Percentiles rank a stretch among this genome's conserved stretches.
These are phyloP conservation scores for Azorinus chamasolen DNA, from an alignment of 2,888 invertebrate genomes.

Conservation along the genomic window DNA sequence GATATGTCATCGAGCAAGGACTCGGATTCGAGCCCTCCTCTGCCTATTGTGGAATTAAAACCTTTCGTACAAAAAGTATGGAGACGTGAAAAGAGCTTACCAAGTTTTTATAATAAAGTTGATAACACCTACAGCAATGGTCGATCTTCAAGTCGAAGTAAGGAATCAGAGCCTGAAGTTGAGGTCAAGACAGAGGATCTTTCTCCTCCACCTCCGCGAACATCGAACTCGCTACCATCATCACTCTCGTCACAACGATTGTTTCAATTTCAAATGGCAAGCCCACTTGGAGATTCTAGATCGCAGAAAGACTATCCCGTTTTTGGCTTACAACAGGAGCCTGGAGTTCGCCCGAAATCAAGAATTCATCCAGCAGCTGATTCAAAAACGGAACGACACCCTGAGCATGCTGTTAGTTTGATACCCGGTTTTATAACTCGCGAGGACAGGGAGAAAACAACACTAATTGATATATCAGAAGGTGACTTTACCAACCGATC, in stretches of 20 bases:
- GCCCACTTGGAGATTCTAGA: no score
- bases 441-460: constrained; percentile 74
- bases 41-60: constrained; percentile 78
- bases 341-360: constrained; percentile 42
- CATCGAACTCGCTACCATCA: constrained; percentile 54
- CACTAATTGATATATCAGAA: constrained; percentile 65
- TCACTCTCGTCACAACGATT: constrained; percentile 40
- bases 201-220: constrained; percentile 56
- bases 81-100: constrained; percentile 79
- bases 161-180: constrained; percentile 20
- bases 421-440: constrained; percentile 79
- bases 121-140: not conserved
- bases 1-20: constrained; percentile 20
- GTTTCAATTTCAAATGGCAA: constrained; percentile 21
- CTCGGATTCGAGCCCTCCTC: constrained; percentile 41
- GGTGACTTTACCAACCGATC: constrained; percentile 59
- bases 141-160: no score
- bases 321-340: constrained; percentile 16
- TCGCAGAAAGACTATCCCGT: no score
- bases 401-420: constrained; percentile 70
- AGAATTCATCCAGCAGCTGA: constrained; percentile 64
- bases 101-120: constrained; percentile 67
- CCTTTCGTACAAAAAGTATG: constrained; percentile 79
- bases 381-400: constrained; percentile 57
- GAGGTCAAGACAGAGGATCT: constrained; percentile 23